These are phyloP conservation scores for Montipora cactus DNA, from an alignment of 64 coral and sea anemone genomes.

Conservation along the genomic window DNA sequence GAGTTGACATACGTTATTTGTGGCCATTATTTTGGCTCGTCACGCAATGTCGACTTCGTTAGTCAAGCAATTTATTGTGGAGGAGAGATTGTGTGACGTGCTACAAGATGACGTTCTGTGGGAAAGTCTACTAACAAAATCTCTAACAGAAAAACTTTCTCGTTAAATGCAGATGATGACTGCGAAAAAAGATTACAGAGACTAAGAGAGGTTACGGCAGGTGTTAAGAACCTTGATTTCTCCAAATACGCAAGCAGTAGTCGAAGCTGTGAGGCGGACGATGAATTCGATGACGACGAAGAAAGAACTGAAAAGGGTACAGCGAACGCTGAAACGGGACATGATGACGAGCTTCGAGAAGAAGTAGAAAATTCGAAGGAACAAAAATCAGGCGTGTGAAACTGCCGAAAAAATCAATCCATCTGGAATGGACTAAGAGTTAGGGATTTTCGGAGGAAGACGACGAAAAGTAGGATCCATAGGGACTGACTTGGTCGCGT, in stretches of 20 bases:
- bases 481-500: background rate
- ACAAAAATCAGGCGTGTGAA: background rate
- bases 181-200: slow-evolving; percentile 44
- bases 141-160: background rate
- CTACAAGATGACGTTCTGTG: too few species aligned
- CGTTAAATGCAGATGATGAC: slow-evolving; percentile 15
- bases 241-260: slow-evolving; percentile 88
- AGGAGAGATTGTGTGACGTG: too few species aligned
- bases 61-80: too few species aligned
- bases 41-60: too few species aligned
- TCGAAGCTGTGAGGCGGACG: slow-evolving; percentile 90
- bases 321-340: background rate
- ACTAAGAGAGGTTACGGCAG: slow-evolving; percentile 18
- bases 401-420: background rate
- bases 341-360: background rate
- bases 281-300: slow-evolving; percentile 82
- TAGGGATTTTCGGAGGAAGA: background rate
- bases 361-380: background rate
- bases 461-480: background rate
- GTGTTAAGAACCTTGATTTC: slow-evolving; percentile 35
- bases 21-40: too few species aligned
- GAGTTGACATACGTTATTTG: too few species aligned
- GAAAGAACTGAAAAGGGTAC: background rate
- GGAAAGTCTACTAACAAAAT: too few species aligned
- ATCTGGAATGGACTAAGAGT: background rate